Evolutionary conservation across 2,888 invertebrate genomes (phyloP), one percentile per base, ranked within the genome.

Genomic region (Criorhina ranunculi): DNA sequence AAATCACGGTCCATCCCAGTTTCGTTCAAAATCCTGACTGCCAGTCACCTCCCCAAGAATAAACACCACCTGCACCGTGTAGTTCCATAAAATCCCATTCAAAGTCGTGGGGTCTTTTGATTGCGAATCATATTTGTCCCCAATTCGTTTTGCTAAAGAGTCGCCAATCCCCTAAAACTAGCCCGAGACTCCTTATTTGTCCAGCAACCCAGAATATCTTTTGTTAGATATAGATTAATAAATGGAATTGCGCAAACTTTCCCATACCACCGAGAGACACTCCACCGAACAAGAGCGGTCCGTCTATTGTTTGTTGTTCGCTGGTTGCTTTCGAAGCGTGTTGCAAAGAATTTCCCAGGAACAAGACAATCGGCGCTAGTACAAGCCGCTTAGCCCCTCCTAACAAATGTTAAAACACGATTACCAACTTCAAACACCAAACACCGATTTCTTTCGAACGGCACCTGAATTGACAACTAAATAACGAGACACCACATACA

Each of bases 381-480:
- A 33, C 35, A 31, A 46, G 9, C 4, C 24, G 37, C 24, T 6
- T 57, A 17, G 42, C 33, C 24, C 35, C 37, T 42, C 15, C 12
- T 29, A 37, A 53, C 51, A 49, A n/a, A 15, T 62, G 24, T 17
- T 59, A 9, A n/a, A 15, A 51, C 42, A 60, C 46, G 17, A 53
- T 42, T 24, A 51, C 6, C 12, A 55, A 70, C 60, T 55, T 62
- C 62, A 70, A 70, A 70, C 46, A 55, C 46, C 31, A 33, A 73
- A 42, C 33, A 49, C 67, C 75, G 73, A 64, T 44, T 67, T 29
- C 40, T 42, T 17, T 4, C 11, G 7, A 11, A 19, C 46, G 12
- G 67, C 53, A 57, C 66, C 66, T 67, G 64, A 69, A 55, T 66
- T 85, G 85, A 85, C 85, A 85, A 75, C 79, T 80, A 85, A 85